Base-by-base conservation (phyloP, 2,797 vertebrate species). In the Sebastes minor region DNA sequence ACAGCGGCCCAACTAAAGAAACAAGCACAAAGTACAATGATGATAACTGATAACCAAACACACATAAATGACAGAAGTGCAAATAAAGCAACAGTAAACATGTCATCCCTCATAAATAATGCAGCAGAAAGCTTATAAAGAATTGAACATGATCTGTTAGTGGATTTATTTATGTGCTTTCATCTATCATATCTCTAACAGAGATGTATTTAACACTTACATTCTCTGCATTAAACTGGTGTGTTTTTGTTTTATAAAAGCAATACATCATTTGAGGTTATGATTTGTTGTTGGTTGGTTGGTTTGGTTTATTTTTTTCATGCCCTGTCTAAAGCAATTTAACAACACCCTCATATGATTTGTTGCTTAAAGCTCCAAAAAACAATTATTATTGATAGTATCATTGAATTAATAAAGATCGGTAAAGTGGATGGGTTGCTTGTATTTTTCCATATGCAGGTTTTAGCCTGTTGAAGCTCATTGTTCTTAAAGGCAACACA, bases 51-150 rank as follows among this genome's bases (percentile, higher is more conserved):
- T 49, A 53, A 55, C 42, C 57, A 70, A 82, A 86, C 76, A 74
- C 65, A 71, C 62, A 78, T 22, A 84, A 32, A 67, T 35, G 76
- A 82, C 59, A 86, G 35, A 75, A 70, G 73, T 56, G 73, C 42
- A 85, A 80, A 75, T 52, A 81, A 55, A 28, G 20, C 22, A 28
- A 67, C 62, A 77, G 78, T 84, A 76, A 88, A 89, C 72, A 72
- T 70, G 68, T 68, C 82, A 74, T 52, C 8, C 22, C 23, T 77
- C 68, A 68, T 79, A 14, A 78, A 76, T 78, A 67, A 82, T 76
- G 46, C 73, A 81, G 78, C 46, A 23, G 65, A 70, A 38, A 59
- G 73, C 32, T 16, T 27, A 74, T 25, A 57, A 67, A 76, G n/a
- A 63, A 57, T 6, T 59, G n/a, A 71, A 33, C 33, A 28, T 30